These are phyloP conservation scores for Megathymus violae DNA, from an alignment of 1,140 invertebrate species.

Conservation along the genomic window DNA sequence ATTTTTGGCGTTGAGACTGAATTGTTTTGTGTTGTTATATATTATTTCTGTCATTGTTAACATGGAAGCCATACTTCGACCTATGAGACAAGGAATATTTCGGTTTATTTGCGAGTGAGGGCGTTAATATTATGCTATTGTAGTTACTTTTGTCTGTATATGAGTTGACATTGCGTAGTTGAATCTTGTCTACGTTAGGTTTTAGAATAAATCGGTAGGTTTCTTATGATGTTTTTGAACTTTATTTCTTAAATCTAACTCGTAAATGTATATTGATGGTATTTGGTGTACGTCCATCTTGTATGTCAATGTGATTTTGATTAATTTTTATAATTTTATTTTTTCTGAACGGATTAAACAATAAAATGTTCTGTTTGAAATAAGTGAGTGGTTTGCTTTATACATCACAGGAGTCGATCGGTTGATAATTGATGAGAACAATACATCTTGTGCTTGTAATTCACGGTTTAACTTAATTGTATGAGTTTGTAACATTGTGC, in stretches of 20 bases:
- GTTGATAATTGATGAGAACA: too few relatives aligned
- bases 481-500: too few relatives aligned
- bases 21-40: slow-evolving; percentile 83
- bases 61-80: slow-evolving; percentile 63
- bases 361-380: slow-evolving; percentile 84
- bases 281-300: slow-evolving; percentile 81
- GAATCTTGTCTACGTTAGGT: slow-evolving; percentile 73
- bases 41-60: slow-evolving; percentile 80
- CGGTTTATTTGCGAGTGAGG: slow-evolving; percentile 38
- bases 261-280: slow-evolving; percentile 76
- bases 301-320: slow-evolving; percentile 80
- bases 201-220: slow-evolving; percentile 61
- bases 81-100: slow-evolving; percentile 38
- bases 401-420: too few relatives aligned
- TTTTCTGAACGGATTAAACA: slow-evolving; percentile 79
- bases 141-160: slow-evolving; percentile 80
- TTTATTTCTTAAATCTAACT: slow-evolving; percentile 76
- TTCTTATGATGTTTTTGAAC: slow-evolving; percentile 59
- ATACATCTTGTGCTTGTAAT: not conserved
- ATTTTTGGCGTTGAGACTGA: slow-evolving; percentile 82
- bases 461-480: not conserved
- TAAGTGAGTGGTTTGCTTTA: slow-evolving; percentile 71
- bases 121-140: slow-evolving; percentile 29
- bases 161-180: slow-evolving; percentile 77
- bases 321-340: slow-evolving; percentile 69